Evolutionary conservation across 2,113 vertebrate genomes (phyloP), one percentile per base, ranked within the genome.

Genomic region (Epinephelus lanceolatus): DNA sequence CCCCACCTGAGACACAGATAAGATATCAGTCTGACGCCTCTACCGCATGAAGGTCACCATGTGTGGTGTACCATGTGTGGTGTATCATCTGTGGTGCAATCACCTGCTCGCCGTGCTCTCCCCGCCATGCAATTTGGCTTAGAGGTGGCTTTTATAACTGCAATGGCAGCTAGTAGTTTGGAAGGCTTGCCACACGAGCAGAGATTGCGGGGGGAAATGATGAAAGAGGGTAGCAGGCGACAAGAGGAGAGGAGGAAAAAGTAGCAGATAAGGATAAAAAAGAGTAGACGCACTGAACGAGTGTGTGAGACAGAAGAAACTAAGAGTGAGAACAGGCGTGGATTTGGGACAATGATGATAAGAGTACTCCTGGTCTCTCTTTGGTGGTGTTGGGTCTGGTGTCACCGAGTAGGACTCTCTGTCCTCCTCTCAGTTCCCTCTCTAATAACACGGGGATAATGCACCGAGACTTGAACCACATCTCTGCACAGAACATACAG

Each of bases 81-180:
- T n/a, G n/a, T n/a, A n/a, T n/a, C n/a, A n/a, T 85, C 86, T 79
- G 60, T 27, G 42, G 53, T 25, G 19, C 82, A 85, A 70, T 89
- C 74, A 53, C 63, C 42, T 9, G 25, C 67, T 72, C 23, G 1
- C 62, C 53, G 51, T 45, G 63, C 55, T 61, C 47, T 53, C 55
- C 78, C 33, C 23, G 5, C 51, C 19, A 2, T 69, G 52, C 66
- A 75, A 62, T 85, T 62, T 78, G 51, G 65, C 86, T 80, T 63
- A 62, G 47, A 83, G 70, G 84, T 73, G 63, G 69, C 57, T 73
- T 83, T 75, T 87, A 83, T 86, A 71, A 72, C 61, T 5, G 40
- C 52, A 57, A 30, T 19, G 11, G 66, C 59, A 61, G 80, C 76
- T 60, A 71, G 51, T 49, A 79, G 60, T 71, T 67, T 2, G 33